phyloP scores from a whole-genome alignment of 2,888 invertebrate species.

The Drosophila picticornis region DNA sequence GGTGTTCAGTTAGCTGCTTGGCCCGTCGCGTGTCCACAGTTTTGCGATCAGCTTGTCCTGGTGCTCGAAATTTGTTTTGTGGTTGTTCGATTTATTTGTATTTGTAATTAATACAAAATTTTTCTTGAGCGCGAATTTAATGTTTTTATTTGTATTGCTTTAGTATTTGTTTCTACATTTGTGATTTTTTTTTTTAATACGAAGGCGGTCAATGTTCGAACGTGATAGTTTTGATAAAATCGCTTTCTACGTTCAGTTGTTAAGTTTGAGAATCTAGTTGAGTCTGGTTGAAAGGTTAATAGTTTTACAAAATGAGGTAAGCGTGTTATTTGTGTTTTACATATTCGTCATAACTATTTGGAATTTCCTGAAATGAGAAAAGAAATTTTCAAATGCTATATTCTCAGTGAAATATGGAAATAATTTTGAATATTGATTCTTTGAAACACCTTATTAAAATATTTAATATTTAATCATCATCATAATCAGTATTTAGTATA shows the following conservation, averaged over 20 bases:
- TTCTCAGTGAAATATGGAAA: background rate
- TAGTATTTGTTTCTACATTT: conserved; percentile 8
- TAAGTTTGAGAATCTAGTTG: conserved; percentile 2
- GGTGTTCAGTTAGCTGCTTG: conserved; percentile 42
- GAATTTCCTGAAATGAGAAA: background rate
- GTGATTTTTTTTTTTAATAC: background rate
- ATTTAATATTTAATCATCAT: background rate
- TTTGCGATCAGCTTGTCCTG: conserved; percentile 24
- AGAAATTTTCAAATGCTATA: background rate
- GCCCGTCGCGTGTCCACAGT: background rate
- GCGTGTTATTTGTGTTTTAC: conserved; percentile 12
- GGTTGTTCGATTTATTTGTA: background rate
- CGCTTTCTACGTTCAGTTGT: background rate
- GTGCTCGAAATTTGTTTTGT: background rate
- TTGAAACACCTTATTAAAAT: background rate
- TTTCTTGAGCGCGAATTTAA: conserved; percentile 1
- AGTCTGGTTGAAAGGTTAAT: background rate
- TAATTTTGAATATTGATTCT: background rate
- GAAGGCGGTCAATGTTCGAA: conserved; percentile 32
- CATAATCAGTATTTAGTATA: background rate
- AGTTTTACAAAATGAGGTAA: conserved; percentile 54
- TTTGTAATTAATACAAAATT: background rate
- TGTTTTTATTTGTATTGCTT: background rate
- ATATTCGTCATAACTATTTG: too few relatives aligned
- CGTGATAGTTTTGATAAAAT: conserved; percentile 37